These are phyloP conservation scores for Hypsibius dujardini DNA, from an alignment of 1,140 invertebrate species.

Conservation along the genomic window DNA sequence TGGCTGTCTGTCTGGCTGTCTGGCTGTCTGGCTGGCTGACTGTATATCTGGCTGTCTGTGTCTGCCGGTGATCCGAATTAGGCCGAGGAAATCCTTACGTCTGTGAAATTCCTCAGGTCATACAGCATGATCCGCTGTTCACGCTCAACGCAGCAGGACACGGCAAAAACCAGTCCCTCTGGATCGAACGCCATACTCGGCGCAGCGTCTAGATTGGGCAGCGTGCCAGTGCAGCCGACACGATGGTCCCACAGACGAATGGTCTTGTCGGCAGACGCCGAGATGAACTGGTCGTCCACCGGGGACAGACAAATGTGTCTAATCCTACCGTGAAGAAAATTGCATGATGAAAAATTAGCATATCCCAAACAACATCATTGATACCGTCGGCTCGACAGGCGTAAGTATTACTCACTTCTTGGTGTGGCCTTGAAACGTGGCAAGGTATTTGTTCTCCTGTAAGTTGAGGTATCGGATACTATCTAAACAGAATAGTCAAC, in stretches of 20 bases:
- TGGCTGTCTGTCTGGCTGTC: no score
- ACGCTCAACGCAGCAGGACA: conserved; percentile 87
- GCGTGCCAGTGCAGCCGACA: neutral
- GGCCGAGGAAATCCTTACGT: conserved; percentile 36
- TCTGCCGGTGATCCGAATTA: neutral
- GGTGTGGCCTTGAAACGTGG: conserved; percentile 67
- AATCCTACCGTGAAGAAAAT: conserved; percentile 41
- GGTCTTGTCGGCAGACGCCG: conserved; percentile 92
- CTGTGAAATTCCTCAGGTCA: conserved; percentile 85
- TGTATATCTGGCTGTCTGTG: neutral
- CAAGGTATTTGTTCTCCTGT: conserved; percentile 96
- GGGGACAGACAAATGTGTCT: conserved; percentile 90
- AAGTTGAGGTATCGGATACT: conserved; percentile 89
- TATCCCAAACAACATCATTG: conserved; percentile 6
- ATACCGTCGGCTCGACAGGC: neutral
- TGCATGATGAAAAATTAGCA: conserved; percentile 19
- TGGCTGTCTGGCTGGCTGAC: no score
- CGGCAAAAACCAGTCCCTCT: conserved; percentile 93
- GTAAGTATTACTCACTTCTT: conserved; percentile 51
- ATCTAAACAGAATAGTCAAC: conserved; percentile 41
- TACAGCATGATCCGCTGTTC: conserved; percentile 61
- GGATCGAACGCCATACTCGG: conserved; percentile 56
- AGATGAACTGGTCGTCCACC: conserved; percentile 91
- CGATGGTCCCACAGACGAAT: conserved; percentile 76
- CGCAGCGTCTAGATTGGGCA: neutral